phyloP scores from a whole-genome alignment of 2,888 invertebrate species.

The Miltochrista miniata region DNA sequence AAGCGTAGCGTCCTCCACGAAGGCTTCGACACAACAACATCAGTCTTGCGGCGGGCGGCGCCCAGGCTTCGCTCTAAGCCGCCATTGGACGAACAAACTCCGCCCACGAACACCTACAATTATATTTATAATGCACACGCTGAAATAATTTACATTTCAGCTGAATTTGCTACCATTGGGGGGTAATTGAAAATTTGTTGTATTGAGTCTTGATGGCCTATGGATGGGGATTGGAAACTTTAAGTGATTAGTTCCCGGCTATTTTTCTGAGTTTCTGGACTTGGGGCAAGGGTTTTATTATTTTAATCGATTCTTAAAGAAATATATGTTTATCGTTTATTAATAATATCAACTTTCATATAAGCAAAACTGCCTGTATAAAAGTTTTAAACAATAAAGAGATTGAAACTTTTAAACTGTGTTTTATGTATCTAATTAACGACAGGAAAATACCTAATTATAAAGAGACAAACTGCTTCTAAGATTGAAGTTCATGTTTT shows the following conservation, averaged over 20 bases:
- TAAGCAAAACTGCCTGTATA: too few relatives aligned
- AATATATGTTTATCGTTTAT: too few relatives aligned
- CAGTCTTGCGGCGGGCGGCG: slow-evolving; percentile 71
- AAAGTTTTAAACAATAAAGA: too few relatives aligned
- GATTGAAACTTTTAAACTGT: too few relatives aligned
- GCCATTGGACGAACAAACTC: slow-evolving; percentile 65
- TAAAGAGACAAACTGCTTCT: too few relatives aligned
- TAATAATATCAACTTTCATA: too few relatives aligned
- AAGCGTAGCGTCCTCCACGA: slow-evolving; percentile 53
- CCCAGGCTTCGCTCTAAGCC: slow-evolving; percentile 58
- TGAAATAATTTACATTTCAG: slow-evolving; percentile 83
- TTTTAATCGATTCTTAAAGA: slow-evolving; percentile 2
- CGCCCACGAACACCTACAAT: slow-evolving; percentile 80
- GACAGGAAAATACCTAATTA: too few relatives aligned
- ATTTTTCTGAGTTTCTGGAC: slow-evolving; percentile 24
- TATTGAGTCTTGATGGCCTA: slow-evolving; percentile 74
- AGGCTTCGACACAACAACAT: slow-evolving; percentile 80
- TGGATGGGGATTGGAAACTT: slow-evolving; percentile 51
- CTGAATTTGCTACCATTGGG: slow-evolving; percentile 81
- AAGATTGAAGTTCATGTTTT: too few relatives aligned
- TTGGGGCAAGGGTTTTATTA: slow-evolving; percentile 1
- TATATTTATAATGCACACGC: slow-evolving; percentile 82
- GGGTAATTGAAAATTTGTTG: slow-evolving; percentile 83
- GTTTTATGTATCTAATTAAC: too few relatives aligned
- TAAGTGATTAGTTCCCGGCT: slow-evolving; percentile 64